Evolutionary conservation across 2,113 vertebrate genomes (phyloP).

Genomic region (Paraplagusia blochii): DNA sequence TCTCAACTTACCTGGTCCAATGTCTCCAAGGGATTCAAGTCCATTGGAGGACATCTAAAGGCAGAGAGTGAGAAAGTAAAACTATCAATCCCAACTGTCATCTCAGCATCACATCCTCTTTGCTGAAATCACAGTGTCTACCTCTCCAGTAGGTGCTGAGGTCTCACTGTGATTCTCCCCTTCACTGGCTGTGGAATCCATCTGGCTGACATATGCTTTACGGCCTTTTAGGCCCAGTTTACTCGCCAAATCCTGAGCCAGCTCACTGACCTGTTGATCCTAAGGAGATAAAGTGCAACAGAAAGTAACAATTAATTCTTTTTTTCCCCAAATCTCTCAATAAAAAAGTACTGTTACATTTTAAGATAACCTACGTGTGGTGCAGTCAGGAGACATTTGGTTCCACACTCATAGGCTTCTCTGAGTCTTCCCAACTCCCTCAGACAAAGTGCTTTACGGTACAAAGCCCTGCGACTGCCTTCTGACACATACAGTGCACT

Average conservation of each 20-base stretch:
- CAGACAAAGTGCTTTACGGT: slow-evolving; percentile 88
- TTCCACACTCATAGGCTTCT: slow-evolving; percentile 95
- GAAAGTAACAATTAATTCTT: too few relatives aligned
- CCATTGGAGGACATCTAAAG: slow-evolving; percentile 84
- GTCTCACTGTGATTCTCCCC: slow-evolving; percentile 68
- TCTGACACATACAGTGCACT: slow-evolving; percentile 84
- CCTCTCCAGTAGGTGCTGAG: slow-evolving; percentile 73
- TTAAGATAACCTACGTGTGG: slow-evolving; percentile 81
- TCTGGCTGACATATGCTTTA: slow-evolving; percentile 95
- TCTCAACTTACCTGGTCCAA: slow-evolving; percentile 82
- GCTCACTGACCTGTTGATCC: slow-evolving; percentile 89
- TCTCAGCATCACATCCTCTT: neutral
- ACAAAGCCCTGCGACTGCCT: slow-evolving; percentile 89
- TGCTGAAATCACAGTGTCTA: slow-evolving; percentile 23
- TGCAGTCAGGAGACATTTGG: slow-evolving; percentile 87
- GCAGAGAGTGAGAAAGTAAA: neutral
- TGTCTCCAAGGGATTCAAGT: slow-evolving; percentile 89
- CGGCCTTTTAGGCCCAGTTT: slow-evolving; percentile 91
- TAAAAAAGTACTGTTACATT: too few relatives aligned
- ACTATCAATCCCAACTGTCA: neutral
- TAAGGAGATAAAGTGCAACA: slow-evolving; percentile 40
- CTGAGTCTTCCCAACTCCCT: slow-evolving; percentile 88
- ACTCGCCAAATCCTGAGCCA: slow-evolving; percentile 94
- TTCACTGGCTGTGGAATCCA: slow-evolving; percentile 63
- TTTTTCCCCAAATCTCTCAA: too few relatives aligned